A percentile compares a stretch with the other conserved stretches of the same genome.
Conservation (phyloP, 2,797 vertebrate species). For the Acropternis orthonyx region DNA sequence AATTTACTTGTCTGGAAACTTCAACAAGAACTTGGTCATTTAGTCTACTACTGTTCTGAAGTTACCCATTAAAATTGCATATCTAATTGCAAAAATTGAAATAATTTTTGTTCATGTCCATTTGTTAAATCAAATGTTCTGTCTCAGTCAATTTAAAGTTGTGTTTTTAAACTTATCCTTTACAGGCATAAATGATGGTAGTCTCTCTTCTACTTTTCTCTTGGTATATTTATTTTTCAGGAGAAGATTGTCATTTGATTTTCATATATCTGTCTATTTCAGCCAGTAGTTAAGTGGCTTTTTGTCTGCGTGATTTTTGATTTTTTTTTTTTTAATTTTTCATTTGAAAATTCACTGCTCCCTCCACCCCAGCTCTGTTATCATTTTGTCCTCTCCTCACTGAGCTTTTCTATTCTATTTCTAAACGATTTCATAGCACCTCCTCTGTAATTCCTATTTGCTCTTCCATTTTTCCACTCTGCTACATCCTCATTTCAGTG, state of each 20-base stretch:
- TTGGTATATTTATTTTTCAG: not conserved
- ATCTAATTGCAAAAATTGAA: not conserved
- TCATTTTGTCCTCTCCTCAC: not conserved
- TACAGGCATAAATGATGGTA: not conserved
- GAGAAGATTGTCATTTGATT: not conserved
- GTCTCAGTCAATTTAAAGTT: not conserved
- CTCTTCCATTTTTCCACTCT: not conserved
- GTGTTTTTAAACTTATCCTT: not conserved
- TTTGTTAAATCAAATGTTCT: not conserved
- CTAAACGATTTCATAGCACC: not conserved
- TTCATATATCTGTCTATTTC: not conserved
- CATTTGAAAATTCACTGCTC: not conserved
- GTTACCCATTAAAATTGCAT: not conserved
- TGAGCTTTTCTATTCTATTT: not conserved
- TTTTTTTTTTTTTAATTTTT: rapidly evolving
- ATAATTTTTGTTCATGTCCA: not conserved
- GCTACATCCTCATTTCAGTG: not conserved
- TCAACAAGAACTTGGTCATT: not conserved
- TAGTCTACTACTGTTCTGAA: not conserved
- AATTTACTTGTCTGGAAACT: not conserved
- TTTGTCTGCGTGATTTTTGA: not conserved
- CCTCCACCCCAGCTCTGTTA: not conserved
- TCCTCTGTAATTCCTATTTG: not conserved
- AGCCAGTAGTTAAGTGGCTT: not conserved
- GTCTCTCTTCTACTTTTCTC: not conserved